Percentiles rank a stretch among this genome's conserved stretches.
These are phyloP conservation scores for Mnemiopsis leidyi DNA, from an alignment of 37 sponge, comb jelly and placozoan species.

Conservation along the genomic window DNA sequence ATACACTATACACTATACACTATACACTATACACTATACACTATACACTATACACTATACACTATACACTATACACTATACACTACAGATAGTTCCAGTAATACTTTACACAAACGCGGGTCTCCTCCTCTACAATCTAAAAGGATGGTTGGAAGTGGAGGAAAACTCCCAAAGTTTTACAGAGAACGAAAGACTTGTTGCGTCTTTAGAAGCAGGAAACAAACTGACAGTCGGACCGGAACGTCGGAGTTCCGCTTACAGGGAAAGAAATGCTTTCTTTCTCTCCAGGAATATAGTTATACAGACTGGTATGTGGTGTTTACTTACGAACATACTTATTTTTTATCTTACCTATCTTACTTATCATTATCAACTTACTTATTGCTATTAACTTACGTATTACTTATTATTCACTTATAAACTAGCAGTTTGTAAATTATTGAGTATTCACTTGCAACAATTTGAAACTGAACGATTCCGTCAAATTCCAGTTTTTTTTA, in stretches of 20 bases:
- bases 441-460: no score
- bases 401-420: no score
- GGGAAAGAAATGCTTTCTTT: background rate
- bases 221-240: background rate
- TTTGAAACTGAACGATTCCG: no score
- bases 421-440: no score
- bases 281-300: background rate
- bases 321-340: no score
- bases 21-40: no score
- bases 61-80: background rate
- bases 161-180: constrained; percentile 29
- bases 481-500: no score
- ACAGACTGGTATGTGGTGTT: background rate
- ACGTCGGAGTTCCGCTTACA: background rate
- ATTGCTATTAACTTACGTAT: no score
- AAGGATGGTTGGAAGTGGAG: background rate
- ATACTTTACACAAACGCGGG: background rate
- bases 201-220: background rate
- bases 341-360: no score
- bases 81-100: background rate
- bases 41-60: no score
- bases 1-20: no score
- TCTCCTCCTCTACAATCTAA: background rate
- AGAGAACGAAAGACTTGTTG: background rate
- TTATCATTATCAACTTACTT: no score